Evolutionary conservation across 2,113 vertebrate species (phyloP).

Genomic region (Sturnira hondurensis): DNA sequence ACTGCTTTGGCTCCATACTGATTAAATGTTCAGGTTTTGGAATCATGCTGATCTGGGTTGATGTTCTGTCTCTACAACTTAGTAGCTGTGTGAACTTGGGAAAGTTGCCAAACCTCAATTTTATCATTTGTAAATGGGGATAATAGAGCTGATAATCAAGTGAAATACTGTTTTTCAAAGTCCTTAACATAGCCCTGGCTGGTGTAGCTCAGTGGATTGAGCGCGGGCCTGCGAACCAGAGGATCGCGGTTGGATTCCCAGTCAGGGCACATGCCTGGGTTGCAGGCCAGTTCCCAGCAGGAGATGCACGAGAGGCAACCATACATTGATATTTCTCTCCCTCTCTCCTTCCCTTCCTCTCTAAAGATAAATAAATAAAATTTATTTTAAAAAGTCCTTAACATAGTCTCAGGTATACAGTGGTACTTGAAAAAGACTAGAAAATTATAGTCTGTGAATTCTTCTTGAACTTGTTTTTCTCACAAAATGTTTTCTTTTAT

Average conservation of each 20-base stretch:
- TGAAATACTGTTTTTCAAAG: not conserved
- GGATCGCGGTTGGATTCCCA: too few relatives aligned
- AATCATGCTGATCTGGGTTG: not conserved
- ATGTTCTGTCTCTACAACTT: not conserved
- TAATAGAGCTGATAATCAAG: not conserved
- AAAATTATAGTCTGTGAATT: not conserved
- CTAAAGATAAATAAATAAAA: too few relatives aligned
- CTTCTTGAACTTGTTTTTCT: not conserved
- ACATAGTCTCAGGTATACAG: not conserved
- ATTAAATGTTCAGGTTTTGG: not conserved
- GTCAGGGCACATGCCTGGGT: too few relatives aligned
- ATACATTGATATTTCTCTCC: too few relatives aligned
- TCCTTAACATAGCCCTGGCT: not conserved
- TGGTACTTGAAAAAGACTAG: not conserved
- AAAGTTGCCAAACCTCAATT: not conserved
- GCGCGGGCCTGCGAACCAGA: too few relatives aligned
- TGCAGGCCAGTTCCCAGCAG: too few relatives aligned
- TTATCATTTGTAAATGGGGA: not conserved
- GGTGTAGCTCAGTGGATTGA: too few relatives aligned
- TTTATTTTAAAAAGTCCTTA: not conserved
- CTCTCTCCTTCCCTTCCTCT: too few relatives aligned
- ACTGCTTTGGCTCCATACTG: not conserved
- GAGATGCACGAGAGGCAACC: too few relatives aligned
- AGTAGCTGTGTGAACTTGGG: not conserved
- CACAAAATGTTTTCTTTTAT: not conserved